These are phyloP conservation scores for Mobula hypostoma DNA, from an alignment of 2,113 vertebrate species.

Conservation along the genomic window DNA sequence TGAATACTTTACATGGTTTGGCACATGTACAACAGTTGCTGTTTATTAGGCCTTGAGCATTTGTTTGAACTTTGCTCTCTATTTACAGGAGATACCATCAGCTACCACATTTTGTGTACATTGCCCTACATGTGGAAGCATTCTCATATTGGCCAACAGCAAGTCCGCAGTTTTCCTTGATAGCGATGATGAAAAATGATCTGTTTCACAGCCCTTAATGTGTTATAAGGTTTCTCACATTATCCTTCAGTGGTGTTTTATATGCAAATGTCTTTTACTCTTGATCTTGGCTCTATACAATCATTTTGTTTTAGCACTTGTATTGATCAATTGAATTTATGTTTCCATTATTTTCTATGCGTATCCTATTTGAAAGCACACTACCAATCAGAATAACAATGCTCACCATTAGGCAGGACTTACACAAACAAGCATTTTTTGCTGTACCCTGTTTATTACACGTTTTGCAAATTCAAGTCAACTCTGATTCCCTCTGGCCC, in stretches of 20 bases:
- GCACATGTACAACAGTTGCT: conserved; percentile 31
- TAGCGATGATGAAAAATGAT: not conserved
- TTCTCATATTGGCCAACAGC: not conserved
- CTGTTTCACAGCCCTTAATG: conserved; percentile 4
- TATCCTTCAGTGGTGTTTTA: not conserved
- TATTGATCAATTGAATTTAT: not conserved
- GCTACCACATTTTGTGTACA: conserved; percentile 33
- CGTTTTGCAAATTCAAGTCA: not conserved
- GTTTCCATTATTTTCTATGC: not conserved
- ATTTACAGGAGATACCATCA: conserved; percentile 35
- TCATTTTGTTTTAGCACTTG: not conserved
- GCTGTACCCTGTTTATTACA: not conserved
- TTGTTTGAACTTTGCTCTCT: conserved; percentile 32
- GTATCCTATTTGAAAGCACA: not conserved
- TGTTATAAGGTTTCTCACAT: not conserved
- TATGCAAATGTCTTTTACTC: not conserved
- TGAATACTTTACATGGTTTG: conserved; percentile 31
- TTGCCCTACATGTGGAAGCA: conserved; percentile 27
- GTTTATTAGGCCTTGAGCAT: conserved; percentile 2
- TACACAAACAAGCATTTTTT: not conserved
- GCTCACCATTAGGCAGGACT: not conserved
- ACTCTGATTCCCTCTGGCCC: not conserved
- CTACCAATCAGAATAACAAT: not conserved
- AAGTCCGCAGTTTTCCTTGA: not conserved
- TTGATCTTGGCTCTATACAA: not conserved